Conservation (phyloP, 2,113 vertebrate species). For the Hypocryptadius cinnamomeus region DNA sequence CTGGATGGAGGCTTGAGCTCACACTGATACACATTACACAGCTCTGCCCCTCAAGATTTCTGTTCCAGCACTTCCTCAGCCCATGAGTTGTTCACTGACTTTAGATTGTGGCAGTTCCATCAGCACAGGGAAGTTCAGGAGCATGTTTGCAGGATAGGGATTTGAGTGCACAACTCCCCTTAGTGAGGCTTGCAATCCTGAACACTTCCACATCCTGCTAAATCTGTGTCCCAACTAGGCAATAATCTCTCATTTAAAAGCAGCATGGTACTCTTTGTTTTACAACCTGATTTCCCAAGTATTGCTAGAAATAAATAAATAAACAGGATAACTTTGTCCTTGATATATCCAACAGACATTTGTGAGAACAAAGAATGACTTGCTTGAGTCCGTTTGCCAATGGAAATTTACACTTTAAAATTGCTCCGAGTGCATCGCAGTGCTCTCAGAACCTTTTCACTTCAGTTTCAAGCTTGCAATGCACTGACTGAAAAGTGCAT, state of each 20-base stretch:
- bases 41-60: neutral
- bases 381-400: conserved; percentile 10
- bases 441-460: conserved; percentile 26
- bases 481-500: conserved; percentile 12
- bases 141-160: neutral
- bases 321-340: conserved; percentile 1
- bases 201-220: neutral
- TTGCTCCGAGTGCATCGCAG: neutral
- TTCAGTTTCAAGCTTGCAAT: neutral
- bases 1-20: neutral
- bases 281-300: neutral
- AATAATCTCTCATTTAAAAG: neutral
- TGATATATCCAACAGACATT: neutral
- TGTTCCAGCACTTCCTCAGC: neutral
- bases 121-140: neutral
- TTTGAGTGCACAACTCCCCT: neutral
- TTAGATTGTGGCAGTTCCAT: neutral
- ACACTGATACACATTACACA: neutral
- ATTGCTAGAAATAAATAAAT: conserved; percentile 25
- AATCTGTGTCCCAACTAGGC: neutral
- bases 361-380: conserved; percentile 44
- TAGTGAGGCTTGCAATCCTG: neutral
- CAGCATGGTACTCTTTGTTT: neutral
- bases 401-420: conserved; percentile 51
- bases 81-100: neutral